A percentile compares a stretch with the other conserved stretches of the same genome.
phyloP scores from a whole-genome alignment of 2,888 invertebrate species.

The Agrochola lychnidis region DNA sequence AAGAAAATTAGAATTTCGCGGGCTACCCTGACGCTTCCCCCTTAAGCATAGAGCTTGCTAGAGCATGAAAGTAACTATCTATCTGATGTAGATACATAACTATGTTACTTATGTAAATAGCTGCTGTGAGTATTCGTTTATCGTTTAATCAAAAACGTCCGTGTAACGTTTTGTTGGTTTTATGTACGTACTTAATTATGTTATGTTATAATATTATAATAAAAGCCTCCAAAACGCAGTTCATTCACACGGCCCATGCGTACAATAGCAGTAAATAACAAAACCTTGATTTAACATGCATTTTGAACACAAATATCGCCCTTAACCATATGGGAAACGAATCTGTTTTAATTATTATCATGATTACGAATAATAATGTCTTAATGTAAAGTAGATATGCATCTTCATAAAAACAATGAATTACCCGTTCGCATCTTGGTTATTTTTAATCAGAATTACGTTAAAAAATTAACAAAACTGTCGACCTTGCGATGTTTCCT shows the following conservation, averaged over 20 bases:
- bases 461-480: constrained; percentile 61
- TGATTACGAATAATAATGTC: constrained; percentile 51
- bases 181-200: not conserved
- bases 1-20: no score
- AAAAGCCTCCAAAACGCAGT: constrained; percentile 24
- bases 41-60: not conserved
- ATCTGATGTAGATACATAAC: not conserved
- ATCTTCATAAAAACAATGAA: constrained; percentile 57
- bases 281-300: constrained; percentile 47
- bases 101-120: not conserved
- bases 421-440: constrained; percentile 35
- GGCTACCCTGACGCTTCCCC: no score
- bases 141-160: constrained; percentile 5
- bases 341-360: constrained; percentile 23
- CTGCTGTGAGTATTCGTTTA: constrained; percentile 3
- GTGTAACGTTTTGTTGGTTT: constrained; percentile 34
- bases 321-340: constrained; percentile 54
- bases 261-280: constrained; percentile 30
- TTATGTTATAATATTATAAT: constrained; percentile 6
- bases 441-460: constrained; percentile 46
- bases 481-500: constrained; percentile 73
- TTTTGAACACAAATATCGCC: constrained; percentile 37
- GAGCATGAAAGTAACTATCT: no score
- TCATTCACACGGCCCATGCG: constrained; percentile 44
- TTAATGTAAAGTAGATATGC: constrained; percentile 63